These are phyloP conservation scores for Amphiduros pacificus DNA, from an alignment of 2,888 invertebrate species.

Conservation along the genomic window DNA sequence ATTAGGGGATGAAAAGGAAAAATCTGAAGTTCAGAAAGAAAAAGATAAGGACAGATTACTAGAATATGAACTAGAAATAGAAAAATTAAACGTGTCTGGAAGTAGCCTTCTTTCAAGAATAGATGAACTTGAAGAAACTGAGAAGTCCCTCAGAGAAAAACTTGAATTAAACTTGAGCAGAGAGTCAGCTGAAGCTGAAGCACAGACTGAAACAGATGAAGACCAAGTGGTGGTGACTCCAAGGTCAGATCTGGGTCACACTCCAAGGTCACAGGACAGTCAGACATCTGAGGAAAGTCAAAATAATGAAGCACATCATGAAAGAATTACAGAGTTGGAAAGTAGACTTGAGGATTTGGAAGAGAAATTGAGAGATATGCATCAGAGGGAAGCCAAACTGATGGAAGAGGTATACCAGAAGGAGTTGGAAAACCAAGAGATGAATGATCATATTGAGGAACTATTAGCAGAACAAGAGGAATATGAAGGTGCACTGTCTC, in stretches of 20 bases:
- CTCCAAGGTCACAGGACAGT: too few species aligned
- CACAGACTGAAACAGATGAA: not conserved
- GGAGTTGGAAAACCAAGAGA: slow-evolving; percentile 21
- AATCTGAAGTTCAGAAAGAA: not conserved
- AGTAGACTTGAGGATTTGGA: slow-evolving; percentile 4
- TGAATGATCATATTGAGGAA: slow-evolving; percentile 16
- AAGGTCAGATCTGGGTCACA: too few species aligned
- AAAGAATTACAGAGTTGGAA: too few species aligned
- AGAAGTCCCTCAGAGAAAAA: slow-evolving; percentile 3
- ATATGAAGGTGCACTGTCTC: too few species aligned
- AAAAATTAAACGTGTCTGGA: not conserved
- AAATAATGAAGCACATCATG: too few species aligned
- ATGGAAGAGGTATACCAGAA: slow-evolving; percentile 16
- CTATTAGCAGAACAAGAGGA: not conserved
- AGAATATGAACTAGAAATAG: slow-evolving; percentile 1
- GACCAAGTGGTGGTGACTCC: too few species aligned
- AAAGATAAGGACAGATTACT: too few species aligned
- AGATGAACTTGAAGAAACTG: slow-evolving; percentile 8
- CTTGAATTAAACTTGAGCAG: too few species aligned
- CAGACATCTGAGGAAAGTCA: too few species aligned
- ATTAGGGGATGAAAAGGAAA: not conserved
- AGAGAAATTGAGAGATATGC: slow-evolving; percentile 7
- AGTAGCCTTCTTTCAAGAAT: not conserved
- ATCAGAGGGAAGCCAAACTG: slow-evolving; percentile 7
- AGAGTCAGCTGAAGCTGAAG: not conserved